Conservation (phyloP, 2,797 vertebrate species). For the Buceros bicornis region DNA sequence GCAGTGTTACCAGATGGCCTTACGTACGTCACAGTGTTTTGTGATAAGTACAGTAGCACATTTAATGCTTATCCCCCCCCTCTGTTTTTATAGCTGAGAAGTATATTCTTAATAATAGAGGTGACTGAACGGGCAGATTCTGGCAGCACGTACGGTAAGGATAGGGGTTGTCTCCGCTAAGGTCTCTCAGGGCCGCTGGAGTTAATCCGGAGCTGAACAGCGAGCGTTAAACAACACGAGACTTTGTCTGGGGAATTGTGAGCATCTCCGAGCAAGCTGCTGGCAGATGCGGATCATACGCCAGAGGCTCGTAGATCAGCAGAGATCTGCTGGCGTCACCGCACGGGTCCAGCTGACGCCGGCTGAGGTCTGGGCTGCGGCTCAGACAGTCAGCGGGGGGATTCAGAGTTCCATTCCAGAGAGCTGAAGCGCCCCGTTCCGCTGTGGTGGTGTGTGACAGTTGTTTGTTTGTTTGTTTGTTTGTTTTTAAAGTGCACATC, state of each 20-base stretch:
- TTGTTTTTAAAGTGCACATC: background rate
- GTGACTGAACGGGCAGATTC: background rate
- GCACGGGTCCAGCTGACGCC: background rate
- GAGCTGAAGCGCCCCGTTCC: background rate
- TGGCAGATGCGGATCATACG: background rate
- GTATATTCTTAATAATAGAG: conserved; percentile 16
- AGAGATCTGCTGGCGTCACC: background rate
- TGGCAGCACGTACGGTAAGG: background rate
- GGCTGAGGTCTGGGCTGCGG: background rate
- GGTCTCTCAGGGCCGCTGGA: background rate
- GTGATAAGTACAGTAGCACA: conserved; percentile 71
- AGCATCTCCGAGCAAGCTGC: background rate
- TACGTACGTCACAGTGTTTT: conserved; percentile 73
- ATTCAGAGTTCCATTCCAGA: background rate
- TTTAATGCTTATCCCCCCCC: conserved; percentile 31
- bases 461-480: background rate
- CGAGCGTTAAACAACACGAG: background rate
- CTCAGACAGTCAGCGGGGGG: background rate
- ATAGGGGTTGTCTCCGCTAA: background rate
- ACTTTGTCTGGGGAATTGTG: background rate
- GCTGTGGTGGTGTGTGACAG: background rate
- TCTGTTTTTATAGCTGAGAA: conserved; percentile 52
- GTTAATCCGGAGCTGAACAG: background rate
- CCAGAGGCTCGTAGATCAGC: background rate
- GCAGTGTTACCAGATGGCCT: conserved; percentile 78